phyloP scores from a whole-genome alignment of 2,888 invertebrate species.

The Neuroscelio doddi region DNA sequence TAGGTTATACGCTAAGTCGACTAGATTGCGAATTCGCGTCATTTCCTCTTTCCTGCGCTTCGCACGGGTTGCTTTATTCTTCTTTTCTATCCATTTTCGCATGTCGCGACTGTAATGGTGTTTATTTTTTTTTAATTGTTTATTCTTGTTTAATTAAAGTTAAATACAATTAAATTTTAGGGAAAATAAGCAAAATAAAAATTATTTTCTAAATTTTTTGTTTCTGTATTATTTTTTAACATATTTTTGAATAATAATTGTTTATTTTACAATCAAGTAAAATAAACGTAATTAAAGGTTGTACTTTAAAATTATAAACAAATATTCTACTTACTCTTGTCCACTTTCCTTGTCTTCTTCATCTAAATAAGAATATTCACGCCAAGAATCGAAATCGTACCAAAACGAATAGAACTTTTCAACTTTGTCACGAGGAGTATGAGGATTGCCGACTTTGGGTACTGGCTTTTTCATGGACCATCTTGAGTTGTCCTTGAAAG shows the following conservation, averaged over 20 bases:
- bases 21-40: slow-evolving; percentile 89
- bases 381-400: slow-evolving; percentile 99
- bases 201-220: neutral
- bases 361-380: slow-evolving; percentile 98
- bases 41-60: slow-evolving; percentile 98
- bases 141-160: no score
- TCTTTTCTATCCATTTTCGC: slow-evolving; percentile 97
- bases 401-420: slow-evolving; percentile 97
- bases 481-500: slow-evolving; percentile 85
- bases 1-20: slow-evolving; percentile 94
- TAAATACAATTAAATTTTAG: no score
- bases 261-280: neutral
- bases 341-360: slow-evolving; percentile 99
- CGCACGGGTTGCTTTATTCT: slow-evolving; percentile 93
- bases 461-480: slow-evolving; percentile 94
- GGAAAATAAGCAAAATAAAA: slow-evolving; percentile 9
- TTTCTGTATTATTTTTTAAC: neutral
- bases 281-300: no score
- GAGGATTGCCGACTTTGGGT: slow-evolving; percentile 79
- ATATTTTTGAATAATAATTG: neutral
- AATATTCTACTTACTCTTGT: slow-evolving; percentile 77
- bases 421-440: slow-evolving; percentile 87
- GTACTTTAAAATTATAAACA: no score
- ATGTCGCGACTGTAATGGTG: slow-evolving; percentile 84
- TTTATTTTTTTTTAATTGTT: neutral